A percentile compares a stretch with the other conserved stretches of the same genome.
These are phyloP conservation scores for Helicoverpa assulta DNA, from an alignment of 2,888 invertebrate genomes.

Conservation along the genomic window DNA sequence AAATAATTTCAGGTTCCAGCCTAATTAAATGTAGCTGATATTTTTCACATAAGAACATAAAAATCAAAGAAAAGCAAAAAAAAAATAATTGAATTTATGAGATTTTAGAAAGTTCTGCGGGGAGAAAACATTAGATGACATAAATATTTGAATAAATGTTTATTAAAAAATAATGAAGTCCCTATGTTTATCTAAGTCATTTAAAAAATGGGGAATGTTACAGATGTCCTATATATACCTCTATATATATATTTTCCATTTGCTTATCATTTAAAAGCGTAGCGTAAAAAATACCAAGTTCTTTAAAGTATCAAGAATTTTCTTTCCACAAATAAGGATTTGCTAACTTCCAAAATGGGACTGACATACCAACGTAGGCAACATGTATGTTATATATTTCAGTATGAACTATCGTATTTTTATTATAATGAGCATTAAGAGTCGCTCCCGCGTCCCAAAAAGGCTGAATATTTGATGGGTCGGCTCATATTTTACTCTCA, in stretches of 20 bases:
- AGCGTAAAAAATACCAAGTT: background rate
- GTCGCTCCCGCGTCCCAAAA: slow-evolving; percentile 82
- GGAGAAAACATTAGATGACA: too few relatives aligned
- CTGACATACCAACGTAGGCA: slow-evolving; percentile 72
- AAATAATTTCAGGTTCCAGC: background rate
- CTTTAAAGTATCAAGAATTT: slow-evolving; percentile 62
- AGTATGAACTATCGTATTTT: slow-evolving; percentile 87
- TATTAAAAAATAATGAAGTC: too few relatives aligned
- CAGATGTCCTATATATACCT: background rate
- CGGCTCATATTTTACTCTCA: slow-evolving; percentile 87
- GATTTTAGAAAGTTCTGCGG: too few relatives aligned
- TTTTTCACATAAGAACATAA: too few relatives aligned
- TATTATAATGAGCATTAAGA: slow-evolving; percentile 88
- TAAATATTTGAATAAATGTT: too few relatives aligned
- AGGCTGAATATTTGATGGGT: slow-evolving; percentile 87
- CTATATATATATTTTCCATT: background rate
- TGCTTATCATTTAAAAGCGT: background rate
- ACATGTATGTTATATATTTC: slow-evolving; percentile 73
- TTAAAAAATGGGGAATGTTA: too few relatives aligned
- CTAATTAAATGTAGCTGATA: too few relatives aligned
- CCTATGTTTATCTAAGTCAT: too few relatives aligned
- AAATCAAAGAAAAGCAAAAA: too few relatives aligned
- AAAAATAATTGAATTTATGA: too few relatives aligned
- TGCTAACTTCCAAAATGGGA: slow-evolving; percentile 75
- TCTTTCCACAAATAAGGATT: slow-evolving; percentile 50